Base-by-base conservation (phyloP, 2,113 vertebrate genomes). In the Varanus salvator region DNA sequence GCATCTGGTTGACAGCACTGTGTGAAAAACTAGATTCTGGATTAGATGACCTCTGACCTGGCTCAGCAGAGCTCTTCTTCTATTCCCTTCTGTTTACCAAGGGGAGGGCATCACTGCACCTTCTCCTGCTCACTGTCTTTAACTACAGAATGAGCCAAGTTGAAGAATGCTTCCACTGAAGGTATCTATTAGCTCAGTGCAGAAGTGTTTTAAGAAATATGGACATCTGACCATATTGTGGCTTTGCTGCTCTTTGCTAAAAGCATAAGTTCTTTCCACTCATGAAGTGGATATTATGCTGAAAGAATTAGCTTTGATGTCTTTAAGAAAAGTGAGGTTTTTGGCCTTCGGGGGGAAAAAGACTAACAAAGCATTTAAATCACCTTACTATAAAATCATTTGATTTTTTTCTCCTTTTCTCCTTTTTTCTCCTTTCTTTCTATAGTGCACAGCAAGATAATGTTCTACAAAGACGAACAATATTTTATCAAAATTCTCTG, bases 331-430 rank as follows among this genome's bases (percentile, higher is more conserved):
- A 92, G 8, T 29, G 27, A 91, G 60, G 21, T 19, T 77, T 6
- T 25, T 57, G 34, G 23, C 78, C 81, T 0, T 66, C 3, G 38
- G 38, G 38, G 23, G 15, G 19, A 21, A 64, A 90, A 82, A 80
- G 81, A 91, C 78, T 76, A 54, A 89, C 0, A 94, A 93, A 94
- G 78, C 91, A 94, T 75, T 92, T 91, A 90, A 89, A 57, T 48
- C 71, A 90, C 3, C 17, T 88, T 38, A 84, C 81, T 94, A 82
- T 50, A 50, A 91, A 95, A 93, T 90, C 12, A 85, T 92, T 66
- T 86, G 17, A 76, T 27, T 86, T 57, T 15, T 60, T 27, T 86
- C 50, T 15, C 21, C 52, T 83, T 44, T 4, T 12, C 12, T 9
- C 1, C 31, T 8, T 31, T 29, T 12, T 31, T 71, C 64, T 68